Evolutionary conservation across 1,140 invertebrate genomes (phyloP).

Genomic region (Nephila pilipes): DNA sequence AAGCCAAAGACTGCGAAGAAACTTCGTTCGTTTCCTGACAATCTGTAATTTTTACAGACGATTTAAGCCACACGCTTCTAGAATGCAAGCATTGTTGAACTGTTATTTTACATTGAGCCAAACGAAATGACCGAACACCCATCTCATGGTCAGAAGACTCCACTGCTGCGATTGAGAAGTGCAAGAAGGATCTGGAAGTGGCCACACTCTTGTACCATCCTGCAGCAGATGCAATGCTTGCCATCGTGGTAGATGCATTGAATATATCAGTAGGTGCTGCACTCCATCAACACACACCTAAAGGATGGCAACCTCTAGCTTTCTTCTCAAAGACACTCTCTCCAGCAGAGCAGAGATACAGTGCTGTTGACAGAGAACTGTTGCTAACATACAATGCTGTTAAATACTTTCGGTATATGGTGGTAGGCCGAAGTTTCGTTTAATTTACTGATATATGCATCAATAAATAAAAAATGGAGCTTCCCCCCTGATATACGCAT

Average conservation of each 20-base stretch:
- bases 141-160: slow-evolving; percentile 80
- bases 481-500: slow-evolving; percentile 78
- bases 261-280: slow-evolving; percentile 65
- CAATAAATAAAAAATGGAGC: no score
- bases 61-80: slow-evolving; percentile 45
- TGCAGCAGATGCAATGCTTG: slow-evolving; percentile 38
- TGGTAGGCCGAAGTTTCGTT: slow-evolving; percentile 79
- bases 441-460: slow-evolving; percentile 79
- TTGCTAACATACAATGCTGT: neutral
- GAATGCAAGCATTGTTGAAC: slow-evolving; percentile 78
- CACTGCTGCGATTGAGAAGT: slow-evolving; percentile 79
- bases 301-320: slow-evolving; percentile 74
- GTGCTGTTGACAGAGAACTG: slow-evolving; percentile 54
- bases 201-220: slow-evolving; percentile 66
- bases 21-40: neutral
- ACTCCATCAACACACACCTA: slow-evolving; percentile 57
- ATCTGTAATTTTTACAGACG: slow-evolving; percentile 54
- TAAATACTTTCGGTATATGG: slow-evolving; percentile 78
- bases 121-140: slow-evolving; percentile 79
- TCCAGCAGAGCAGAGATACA: slow-evolving; percentile 10
- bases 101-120: slow-evolving; percentile 80
- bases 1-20: no score
- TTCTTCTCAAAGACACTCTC: slow-evolving; percentile 65
- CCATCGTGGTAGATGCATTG: slow-evolving; percentile 74
- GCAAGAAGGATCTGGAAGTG: slow-evolving; percentile 78